These are phyloP conservation scores for Amaurobius ferox DNA, from an alignment of 2,888 invertebrate species.

Conservation along the genomic window DNA sequence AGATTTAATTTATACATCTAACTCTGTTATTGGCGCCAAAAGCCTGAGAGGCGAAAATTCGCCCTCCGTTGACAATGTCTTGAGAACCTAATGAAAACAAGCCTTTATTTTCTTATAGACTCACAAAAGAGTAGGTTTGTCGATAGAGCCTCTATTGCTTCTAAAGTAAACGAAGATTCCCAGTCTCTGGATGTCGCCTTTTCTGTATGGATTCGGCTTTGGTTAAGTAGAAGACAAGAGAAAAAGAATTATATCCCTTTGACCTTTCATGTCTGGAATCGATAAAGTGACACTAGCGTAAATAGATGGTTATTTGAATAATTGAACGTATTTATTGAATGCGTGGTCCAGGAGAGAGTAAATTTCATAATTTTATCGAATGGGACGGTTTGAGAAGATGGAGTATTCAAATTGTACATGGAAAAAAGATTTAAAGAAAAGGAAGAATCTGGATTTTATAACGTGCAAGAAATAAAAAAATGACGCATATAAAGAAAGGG, in stretches of 20 bases:
- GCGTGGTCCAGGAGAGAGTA: neutral
- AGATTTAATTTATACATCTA: no score
- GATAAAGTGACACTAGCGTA: conserved; percentile 1
- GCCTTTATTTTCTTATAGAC: conserved; percentile 3
- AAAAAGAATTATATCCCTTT: no score
- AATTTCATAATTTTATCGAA: conserved; percentile 1
- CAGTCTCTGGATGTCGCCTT: neutral
- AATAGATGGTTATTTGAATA: conserved; percentile 2
- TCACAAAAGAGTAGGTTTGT: neutral
- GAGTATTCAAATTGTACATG: no score
- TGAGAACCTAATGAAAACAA: conserved; percentile 10
- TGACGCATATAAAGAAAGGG: no score
- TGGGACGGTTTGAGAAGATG: no score
- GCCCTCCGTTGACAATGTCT: no score
- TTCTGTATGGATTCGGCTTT: no score
- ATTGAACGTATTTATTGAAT: neutral
- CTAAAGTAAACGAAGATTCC: neutral
- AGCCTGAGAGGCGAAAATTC: no score
- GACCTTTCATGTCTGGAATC: neutral
- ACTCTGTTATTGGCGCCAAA: no score
- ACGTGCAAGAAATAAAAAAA: no score
- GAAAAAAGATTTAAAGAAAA: no score
- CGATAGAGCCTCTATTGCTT: neutral
- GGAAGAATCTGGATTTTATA: no score
- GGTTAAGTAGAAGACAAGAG: neutral